Evolutionary conservation across 2,888 invertebrate species (phyloP).

Genomic region (Zhuqinia jingwanae): DNA sequence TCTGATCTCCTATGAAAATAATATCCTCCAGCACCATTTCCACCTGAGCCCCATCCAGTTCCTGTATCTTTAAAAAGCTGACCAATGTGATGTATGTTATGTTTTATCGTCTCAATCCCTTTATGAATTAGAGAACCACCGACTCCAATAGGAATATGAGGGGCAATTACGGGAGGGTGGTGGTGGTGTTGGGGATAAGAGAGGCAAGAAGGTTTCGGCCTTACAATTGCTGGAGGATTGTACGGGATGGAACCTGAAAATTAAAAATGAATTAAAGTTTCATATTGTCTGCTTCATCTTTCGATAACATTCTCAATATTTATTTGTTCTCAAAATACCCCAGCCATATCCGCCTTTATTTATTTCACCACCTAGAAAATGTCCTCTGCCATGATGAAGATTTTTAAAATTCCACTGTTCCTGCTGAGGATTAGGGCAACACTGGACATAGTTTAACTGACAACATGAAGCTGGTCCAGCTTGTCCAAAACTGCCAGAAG

Average conservation of each 20-base stretch:
- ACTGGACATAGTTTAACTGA: slow-evolving; percentile 62
- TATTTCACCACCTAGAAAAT: slow-evolving; percentile 26
- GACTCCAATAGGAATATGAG: slow-evolving; percentile 30
- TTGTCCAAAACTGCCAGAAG: slow-evolving; percentile 28
- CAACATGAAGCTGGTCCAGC: slow-evolving; percentile 33
- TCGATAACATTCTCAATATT: too few relatives aligned
- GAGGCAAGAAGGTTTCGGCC: slow-evolving; percentile 43
- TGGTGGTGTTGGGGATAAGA: slow-evolving; percentile 42
- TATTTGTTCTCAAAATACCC: slow-evolving; percentile 58
- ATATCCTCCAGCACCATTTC: slow-evolving; percentile 62
- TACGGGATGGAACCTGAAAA: slow-evolving; percentile 58
- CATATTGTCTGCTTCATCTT: too few relatives aligned
- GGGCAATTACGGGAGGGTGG: slow-evolving; percentile 4
- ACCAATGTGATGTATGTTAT: slow-evolving; percentile 55
- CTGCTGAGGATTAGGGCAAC: slow-evolving; percentile 59
- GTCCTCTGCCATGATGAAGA: slow-evolving; percentile 63
- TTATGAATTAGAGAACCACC: slow-evolving; percentile 62
- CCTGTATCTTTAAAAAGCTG: slow-evolving; percentile 59
- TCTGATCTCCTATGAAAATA: slow-evolving; percentile 64
- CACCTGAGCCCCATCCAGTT: slow-evolving; percentile 51
- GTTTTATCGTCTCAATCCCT: slow-evolving; percentile 66
- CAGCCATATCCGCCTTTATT: slow-evolving; percentile 56
- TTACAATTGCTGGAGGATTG: slow-evolving; percentile 62
- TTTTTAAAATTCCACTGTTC: slow-evolving; percentile 68
- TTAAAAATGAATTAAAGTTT: neutral